Base-by-base conservation (phyloP, 2,113 vertebrate species). In the Dendrocopos noguchii region DNA sequence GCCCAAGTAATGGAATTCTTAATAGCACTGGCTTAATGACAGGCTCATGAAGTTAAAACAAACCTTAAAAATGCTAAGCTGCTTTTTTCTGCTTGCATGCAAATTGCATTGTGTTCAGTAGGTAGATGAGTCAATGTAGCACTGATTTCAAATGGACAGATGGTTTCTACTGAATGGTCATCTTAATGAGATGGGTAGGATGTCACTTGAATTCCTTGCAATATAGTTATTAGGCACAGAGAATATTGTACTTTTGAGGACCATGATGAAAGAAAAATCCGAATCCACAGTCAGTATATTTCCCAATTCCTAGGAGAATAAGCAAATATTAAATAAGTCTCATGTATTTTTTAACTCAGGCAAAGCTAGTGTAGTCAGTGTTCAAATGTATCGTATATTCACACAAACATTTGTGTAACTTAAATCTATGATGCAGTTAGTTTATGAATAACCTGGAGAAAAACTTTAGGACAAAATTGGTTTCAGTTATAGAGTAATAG, bases 51-150 rank as follows among this genome's bases (percentile, higher is more conserved):
- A 60, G 50, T 93, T 81, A 96, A 97, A 97, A 55, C 34, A 71
- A 95, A 73, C 89, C 76, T 72, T 96, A 92, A 95, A 97, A 95
- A 91, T 95, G 82, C 78, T 92, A 88, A 94, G 65, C 76, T 96
- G 87, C 71, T 82, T 95, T 96, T 94, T 97, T 98, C 94, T 97
- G 82, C 92, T 97, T 96, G 96, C 96, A 93, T 97, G 92, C 60
- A 90, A 96, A 95, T 89, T 80, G 84, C 80, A 56, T 80, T 73
- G 79, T 12, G 31, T 97, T 97, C 82, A 91, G 61, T 90, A 88
- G 90, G 42, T 89, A 55, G 94, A 95, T 93, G 86, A 94, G 93
- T 89, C 78, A 91, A 28, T 88, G 60, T 89, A 96, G 68, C 44
- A 68, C 31, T 59, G 52, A 84, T 96, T 95, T 97, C 68, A 94